These are phyloP conservation scores for Acromyrmex charruanus DNA, from an alignment of 1,140 invertebrate species.

Conservation along the genomic window DNA sequence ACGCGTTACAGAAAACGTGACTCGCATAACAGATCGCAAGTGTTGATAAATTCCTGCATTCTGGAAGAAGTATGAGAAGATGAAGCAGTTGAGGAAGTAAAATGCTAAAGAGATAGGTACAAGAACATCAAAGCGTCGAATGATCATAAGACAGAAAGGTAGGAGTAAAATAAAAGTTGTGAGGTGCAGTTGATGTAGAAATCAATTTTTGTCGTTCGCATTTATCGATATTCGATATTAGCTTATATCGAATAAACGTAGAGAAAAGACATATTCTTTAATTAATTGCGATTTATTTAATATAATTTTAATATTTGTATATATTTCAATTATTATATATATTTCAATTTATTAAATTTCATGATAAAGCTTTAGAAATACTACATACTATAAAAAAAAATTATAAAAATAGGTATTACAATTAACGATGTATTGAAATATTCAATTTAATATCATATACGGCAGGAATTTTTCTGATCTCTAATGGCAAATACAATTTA, in stretches of 20 bases:
- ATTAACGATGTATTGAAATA: background rate
- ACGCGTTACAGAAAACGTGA: conserved; percentile 67
- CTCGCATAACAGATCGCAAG: conserved; percentile 53
- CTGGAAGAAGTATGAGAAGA: background rate
- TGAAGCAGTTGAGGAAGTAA: background rate
- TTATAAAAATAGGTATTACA: background rate
- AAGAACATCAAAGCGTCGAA: background rate
- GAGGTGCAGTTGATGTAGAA: background rate
- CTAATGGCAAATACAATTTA: background rate
- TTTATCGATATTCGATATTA: background rate
- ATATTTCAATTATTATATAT: conserved; percentile 11
- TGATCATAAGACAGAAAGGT: background rate
- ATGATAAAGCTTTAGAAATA: background rate
- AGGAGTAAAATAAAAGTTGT: background rate
- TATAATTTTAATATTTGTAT: background rate
- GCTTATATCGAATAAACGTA: background rate
- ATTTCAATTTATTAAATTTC: conserved; percentile 8
- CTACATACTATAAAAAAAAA: background rate
- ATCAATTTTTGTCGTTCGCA: background rate
- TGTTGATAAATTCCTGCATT: conserved; percentile 15
- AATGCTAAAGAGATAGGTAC: background rate
- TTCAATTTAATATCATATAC: conserved; percentile 3
- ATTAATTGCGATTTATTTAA: background rate
- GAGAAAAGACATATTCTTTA: background rate
- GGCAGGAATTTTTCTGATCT: background rate